A percentile compares a stretch with the other conserved stretches of the same genome.
These are phyloP conservation scores for Arbacia lixula DNA, from an alignment of 53 echinoderm and acorn worm genomes.

Conservation along the genomic window DNA sequence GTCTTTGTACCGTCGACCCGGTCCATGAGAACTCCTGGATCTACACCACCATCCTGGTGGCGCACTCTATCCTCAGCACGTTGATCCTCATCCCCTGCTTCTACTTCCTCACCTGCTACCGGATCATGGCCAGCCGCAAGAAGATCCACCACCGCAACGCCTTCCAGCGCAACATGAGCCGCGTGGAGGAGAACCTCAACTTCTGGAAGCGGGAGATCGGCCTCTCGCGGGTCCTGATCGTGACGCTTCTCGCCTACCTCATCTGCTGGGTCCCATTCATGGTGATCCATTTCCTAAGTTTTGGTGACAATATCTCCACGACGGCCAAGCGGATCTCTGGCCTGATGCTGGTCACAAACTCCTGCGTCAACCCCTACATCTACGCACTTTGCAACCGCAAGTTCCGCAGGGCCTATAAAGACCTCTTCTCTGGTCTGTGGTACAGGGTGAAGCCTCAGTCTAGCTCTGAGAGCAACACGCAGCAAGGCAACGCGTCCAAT, in stretches of 20 bases:
- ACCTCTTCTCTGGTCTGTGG: constrained; percentile 31
- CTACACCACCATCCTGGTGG: constrained; percentile 38
- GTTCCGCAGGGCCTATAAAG: constrained; percentile 11
- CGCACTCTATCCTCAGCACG: constrained; percentile 15
- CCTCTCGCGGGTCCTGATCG: constrained; percentile 43
- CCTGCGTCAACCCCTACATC: constrained; percentile 48
- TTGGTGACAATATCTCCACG: neutral
- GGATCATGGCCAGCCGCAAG: constrained; percentile 33
- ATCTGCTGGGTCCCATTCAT: constrained; percentile 46
- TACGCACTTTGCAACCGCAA: constrained; percentile 46
- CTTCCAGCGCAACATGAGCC: constrained; percentile 45
- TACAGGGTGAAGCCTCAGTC: constrained; percentile 4
- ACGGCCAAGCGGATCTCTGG: constrained; percentile 1
- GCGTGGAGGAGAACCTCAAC: constrained; percentile 50
- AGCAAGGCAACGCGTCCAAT: neutral
- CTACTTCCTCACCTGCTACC: constrained; percentile 49
- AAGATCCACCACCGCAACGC: constrained; percentile 37
- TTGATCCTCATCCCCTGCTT: constrained; percentile 43
- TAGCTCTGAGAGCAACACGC: neutral
- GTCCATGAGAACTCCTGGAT: constrained; percentile 9
- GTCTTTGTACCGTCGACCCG: neutral
- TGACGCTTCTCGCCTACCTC: constrained; percentile 48
- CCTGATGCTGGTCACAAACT: constrained; percentile 37
- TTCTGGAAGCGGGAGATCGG: constrained; percentile 48
- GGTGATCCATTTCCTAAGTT: constrained; percentile 17